Evolutionary conservation across 2,797 vertebrate genomes (phyloP).

Genomic region (Staurois parvus): DNA sequence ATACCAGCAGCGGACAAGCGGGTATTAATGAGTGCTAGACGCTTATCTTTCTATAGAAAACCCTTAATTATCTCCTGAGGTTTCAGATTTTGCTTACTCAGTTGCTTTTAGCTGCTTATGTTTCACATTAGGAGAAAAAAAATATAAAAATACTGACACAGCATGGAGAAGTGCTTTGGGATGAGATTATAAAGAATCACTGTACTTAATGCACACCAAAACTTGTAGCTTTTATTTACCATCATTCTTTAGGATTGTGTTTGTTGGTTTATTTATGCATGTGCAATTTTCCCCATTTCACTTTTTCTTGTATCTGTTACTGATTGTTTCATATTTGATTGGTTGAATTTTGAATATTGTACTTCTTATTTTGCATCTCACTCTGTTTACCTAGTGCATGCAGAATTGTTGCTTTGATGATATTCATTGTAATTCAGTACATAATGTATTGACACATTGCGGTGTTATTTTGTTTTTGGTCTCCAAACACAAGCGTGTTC

Average conservation of each 20-base stretch:
- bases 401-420: slow-evolving; percentile 19
- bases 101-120: not conserved
- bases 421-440: slow-evolving; percentile 29
- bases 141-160: too few species aligned
- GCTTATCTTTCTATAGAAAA: too few species aligned
- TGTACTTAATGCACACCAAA: not conserved
- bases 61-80: not conserved
- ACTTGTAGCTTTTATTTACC: not conserved
- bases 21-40: too few species aligned
- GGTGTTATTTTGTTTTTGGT: slow-evolving; percentile 5
- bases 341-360: slow-evolving; percentile 33
- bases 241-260: not conserved
- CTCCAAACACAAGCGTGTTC: slow-evolving; percentile 25
- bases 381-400: slow-evolving; percentile 40
- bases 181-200: not conserved
- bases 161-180: too few species aligned
- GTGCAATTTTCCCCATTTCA: slow-evolving; percentile 14
- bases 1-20: too few species aligned
- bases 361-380: slow-evolving; percentile 29
- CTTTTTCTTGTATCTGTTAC: not conserved
- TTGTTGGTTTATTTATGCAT: slow-evolving; percentile 9
- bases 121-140: too few species aligned
- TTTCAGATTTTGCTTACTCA: not conserved
- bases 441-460: slow-evolving; percentile 30
- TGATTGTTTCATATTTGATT: not conserved